These are phyloP conservation scores for Clanis bilineata DNA, from an alignment of 2,888 invertebrate species.

Conservation along the genomic window DNA sequence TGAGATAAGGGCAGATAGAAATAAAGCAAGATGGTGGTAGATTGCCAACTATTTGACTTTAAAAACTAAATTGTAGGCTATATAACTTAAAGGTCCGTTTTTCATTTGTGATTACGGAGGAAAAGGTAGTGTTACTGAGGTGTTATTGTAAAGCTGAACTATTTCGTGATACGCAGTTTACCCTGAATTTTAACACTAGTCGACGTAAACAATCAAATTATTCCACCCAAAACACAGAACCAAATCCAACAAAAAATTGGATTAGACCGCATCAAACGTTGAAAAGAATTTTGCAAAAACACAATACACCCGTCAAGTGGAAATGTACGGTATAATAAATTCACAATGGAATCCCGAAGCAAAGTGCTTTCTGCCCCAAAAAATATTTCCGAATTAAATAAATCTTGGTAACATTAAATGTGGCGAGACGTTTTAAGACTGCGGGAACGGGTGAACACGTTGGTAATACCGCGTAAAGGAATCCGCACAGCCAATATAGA, in stretches of 20 bases:
- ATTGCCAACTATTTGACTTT: no score
- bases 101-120: no score
- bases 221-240: not conserved
- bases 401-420: slow-evolving; percentile 45
- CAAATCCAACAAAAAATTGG: not conserved
- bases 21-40: no score
- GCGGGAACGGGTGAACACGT: slow-evolving; percentile 37
- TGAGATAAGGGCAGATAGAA: no score
- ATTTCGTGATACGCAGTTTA: no score
- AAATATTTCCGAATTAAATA: slow-evolving; percentile 30
- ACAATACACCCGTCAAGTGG: not conserved
- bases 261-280: not conserved
- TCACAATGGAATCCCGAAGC: not conserved
- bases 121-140: no score
- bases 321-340: slow-evolving; percentile 16
- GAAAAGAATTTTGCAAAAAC: not conserved
- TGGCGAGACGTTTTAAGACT: slow-evolving; percentile 42
- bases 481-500: slow-evolving; percentile 26
- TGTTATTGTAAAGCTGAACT: no score
- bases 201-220: no score
- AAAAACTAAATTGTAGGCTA: no score
- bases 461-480: slow-evolving; percentile 37
- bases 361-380: slow-evolving; percentile 15
- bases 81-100: no score
- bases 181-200: no score